phyloP scores from a whole-genome alignment of 2,113 vertebrate genomes.

The Beaufortia kweichowensis region DNA sequence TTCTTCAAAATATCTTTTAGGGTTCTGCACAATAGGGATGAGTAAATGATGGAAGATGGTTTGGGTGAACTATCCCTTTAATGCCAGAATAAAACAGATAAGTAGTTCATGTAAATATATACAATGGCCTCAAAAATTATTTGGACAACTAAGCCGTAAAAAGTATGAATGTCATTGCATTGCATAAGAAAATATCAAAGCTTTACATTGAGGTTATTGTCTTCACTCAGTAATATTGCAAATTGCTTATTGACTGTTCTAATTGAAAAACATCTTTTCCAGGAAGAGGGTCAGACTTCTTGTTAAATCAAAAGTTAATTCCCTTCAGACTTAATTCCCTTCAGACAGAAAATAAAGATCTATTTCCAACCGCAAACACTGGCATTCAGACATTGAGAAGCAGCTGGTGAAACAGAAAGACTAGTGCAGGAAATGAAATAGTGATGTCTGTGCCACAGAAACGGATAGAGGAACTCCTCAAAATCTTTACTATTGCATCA shows the following conservation, averaged over 20 bases:
- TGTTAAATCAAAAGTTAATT: neutral
- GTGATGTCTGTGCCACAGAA: neutral
- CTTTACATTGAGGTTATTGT: neutral
- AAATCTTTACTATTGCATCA: neutral
- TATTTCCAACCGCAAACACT: neutral
- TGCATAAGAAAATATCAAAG: too few species aligned
- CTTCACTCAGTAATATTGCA: neutral
- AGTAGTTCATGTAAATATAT: too few species aligned
- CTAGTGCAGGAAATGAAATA: conserved; percentile 46
- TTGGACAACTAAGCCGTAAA: too few species aligned
- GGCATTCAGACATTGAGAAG: neutral
- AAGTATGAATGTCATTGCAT: too few species aligned
- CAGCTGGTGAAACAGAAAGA: conserved; percentile 42
- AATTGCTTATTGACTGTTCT: neutral
- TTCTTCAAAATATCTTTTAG: too few species aligned
- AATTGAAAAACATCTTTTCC: neutral
- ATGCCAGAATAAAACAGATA: too few species aligned
- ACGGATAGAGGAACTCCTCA: conserved; percentile 21
- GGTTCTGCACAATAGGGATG: too few species aligned
- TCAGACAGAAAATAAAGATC: neutral
- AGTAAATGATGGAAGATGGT: too few species aligned
- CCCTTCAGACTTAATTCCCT: neutral
- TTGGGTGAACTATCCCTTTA: too few species aligned
- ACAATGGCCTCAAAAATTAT: too few species aligned
- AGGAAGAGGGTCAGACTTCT: neutral